phyloP scores from a whole-genome alignment of 2,888 invertebrate species.

The Philhelius pedissequus region DNA sequence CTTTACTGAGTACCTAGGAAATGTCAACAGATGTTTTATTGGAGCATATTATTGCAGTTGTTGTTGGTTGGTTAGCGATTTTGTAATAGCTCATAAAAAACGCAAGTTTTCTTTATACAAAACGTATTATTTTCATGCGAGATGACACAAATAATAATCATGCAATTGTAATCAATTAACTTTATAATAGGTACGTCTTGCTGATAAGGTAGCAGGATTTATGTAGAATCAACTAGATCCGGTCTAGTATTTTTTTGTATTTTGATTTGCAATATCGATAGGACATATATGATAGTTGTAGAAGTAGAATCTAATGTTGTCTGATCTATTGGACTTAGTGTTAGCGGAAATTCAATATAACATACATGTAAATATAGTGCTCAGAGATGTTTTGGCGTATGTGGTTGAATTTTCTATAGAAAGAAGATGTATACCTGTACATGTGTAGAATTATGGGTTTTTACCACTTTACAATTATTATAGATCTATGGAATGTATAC shows the following conservation, averaged over 20 bases:
- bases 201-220: neutral
- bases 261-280: neutral
- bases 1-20: neutral
- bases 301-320: too few species aligned
- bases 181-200: neutral
- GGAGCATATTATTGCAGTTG: too few species aligned
- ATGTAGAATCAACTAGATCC: constrained; percentile 2
- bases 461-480: too few species aligned
- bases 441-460: too few species aligned
- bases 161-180: constrained; percentile 8
- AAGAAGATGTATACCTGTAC: too few species aligned
- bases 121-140: neutral
- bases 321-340: neutral
- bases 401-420: too few species aligned
- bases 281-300: neutral
- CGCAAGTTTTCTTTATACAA: neutral
- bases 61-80: neutral
- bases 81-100: neutral
- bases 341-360: neutral
- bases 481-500: too few species aligned
- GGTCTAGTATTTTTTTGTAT: neutral
- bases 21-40: constrained; percentile 1
- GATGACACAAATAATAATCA: constrained; percentile 7
- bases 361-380: too few species aligned
- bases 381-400: too few species aligned